A percentile compares a stretch with the other conserved stretches of the same genome.
These are phyloP conservation scores for Aphelenchoides avenae DNA, from an alignment of 1,140 invertebrate species.

Conservation along the genomic window DNA sequence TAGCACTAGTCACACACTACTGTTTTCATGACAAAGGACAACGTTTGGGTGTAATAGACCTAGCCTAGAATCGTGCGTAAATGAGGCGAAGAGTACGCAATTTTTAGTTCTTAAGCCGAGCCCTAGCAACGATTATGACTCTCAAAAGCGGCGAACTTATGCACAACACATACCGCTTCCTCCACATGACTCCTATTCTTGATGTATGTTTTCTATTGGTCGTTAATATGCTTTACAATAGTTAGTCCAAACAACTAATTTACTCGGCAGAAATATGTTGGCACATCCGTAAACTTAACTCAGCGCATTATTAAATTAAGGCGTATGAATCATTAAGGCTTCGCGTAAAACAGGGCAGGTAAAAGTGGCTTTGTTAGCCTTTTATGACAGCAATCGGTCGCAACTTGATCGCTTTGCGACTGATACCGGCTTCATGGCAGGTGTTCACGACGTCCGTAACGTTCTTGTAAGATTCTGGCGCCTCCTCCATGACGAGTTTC, in stretches of 20 bases:
- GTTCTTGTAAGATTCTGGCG: constrained; percentile 98
- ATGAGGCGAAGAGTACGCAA: too few relatives aligned
- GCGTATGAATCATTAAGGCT: constrained; percentile 8
- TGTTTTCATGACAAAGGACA: too few relatives aligned
- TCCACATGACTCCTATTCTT: too few relatives aligned
- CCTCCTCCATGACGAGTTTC: constrained; percentile 99
- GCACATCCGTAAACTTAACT: background rate
- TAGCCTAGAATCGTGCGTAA: too few relatives aligned
- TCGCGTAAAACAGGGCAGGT: background rate
- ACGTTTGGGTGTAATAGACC: too few relatives aligned
- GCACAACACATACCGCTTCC: too few relatives aligned
- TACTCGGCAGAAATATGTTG: background rate
- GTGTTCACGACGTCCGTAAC: constrained; percentile 99
- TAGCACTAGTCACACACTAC: too few relatives aligned
- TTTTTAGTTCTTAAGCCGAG: too few relatives aligned
- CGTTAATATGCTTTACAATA: background rate
- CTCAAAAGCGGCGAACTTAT: too few relatives aligned
- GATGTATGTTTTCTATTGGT: constrained; percentile 1
- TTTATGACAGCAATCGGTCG: constrained; percentile 98
- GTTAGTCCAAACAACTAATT: too few relatives aligned
- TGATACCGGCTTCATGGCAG: constrained; percentile 93
- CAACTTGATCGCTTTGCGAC: constrained; percentile 93
- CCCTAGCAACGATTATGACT: too few relatives aligned
- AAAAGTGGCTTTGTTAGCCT: constrained; percentile 66
- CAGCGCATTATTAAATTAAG: background rate